Evolutionary conservation across 2,797 vertebrate species (phyloP).

Genomic region (Macropodus opercularis): DNA sequence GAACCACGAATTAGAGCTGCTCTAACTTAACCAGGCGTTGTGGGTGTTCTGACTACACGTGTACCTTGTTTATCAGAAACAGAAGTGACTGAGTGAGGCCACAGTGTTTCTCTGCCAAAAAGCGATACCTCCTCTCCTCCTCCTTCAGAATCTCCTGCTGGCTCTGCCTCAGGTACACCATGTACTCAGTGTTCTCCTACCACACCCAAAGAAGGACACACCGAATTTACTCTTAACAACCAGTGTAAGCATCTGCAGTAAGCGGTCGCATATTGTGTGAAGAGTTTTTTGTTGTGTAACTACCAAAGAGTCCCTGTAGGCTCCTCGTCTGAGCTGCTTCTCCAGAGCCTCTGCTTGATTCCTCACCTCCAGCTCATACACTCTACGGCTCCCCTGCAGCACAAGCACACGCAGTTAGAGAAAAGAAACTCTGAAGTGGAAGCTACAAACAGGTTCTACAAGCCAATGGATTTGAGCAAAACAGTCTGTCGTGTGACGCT

Average conservation of each 20-base stretch:
- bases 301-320: constrained; percentile 90
- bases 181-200: constrained; percentile 89
- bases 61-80: constrained; percentile 83
- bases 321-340: constrained; percentile 88
- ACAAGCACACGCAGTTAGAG: constrained; percentile 21
- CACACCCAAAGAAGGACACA: background rate
- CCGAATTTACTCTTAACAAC: background rate
- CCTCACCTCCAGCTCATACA: constrained; percentile 92
- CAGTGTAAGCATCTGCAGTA: background rate
- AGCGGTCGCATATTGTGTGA: background rate
- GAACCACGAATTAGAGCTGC: too few species aligned
- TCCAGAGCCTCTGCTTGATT: constrained; percentile 87
- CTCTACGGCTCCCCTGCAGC: constrained; percentile 89
- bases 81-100: constrained; percentile 82
- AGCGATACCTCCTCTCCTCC: constrained; percentile 94
- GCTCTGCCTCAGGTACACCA: constrained; percentile 90
- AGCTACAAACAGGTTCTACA: too few species aligned
- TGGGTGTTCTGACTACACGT: background rate
- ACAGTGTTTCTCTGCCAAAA: constrained; percentile 94
- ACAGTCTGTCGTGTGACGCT: too few species aligned
- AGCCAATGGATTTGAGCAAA: too few species aligned
- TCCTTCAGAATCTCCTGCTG: constrained; percentile 92
- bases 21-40: background rate
- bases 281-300: background rate
- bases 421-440: background rate